Evolutionary conservation across 1,140 invertebrate species (phyloP), one percentile per base, ranked within the genome.

Genomic region (Platyscapa corneri): DNA sequence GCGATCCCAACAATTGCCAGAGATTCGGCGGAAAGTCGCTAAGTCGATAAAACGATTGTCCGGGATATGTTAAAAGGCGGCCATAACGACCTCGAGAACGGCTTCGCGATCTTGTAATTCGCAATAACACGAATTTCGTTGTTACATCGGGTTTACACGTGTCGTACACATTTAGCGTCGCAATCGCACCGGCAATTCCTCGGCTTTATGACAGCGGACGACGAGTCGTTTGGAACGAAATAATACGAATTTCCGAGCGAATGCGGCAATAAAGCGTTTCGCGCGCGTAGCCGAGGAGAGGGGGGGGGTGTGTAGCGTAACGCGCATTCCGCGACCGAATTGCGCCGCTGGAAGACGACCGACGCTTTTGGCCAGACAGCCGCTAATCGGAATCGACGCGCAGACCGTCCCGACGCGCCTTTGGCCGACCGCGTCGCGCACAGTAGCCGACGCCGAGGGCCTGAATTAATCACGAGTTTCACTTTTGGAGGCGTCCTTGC

Each of bases 391-490:
- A 37, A 75, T 34, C 39, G 72, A 83, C 46, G 42, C n/a, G n/a
- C n/a, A n/a, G n/a, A n/a, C n/a, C n/a, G n/a, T n/a, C 7, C 1
- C 34, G 49, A 14, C 14, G 16, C 42, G 42, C 14, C 77, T 78
- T 74, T 64, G n/a, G n/a, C n/a, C n/a, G n/a, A n/a, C 60, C 83
- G 83, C 16, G 46, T 84, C 77, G 37, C 64, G 67, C 83, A 60
- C 32, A 37, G 37, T 80, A 84, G 60, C 76, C 60, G 65, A 80
- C 74, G 60, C 76, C 83, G 49, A 64, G 30, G 76, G n/a, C 32
- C n/a, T 79, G 83, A 80, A 80, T 79, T 84, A 84, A 84, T 84
- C 65, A 80, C 78, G 83, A 16, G 16, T 49, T 78, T 78, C 32
- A 23, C 67, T 84, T 78, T 84, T 53, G n/a, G n/a, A 70, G 42